Percentiles rank a stretch among this genome's conserved stretches.
Evolutionary conservation across 2,113 vertebrate genomes (phyloP).

Genomic region (Boleophthalmus pectinirostris): DNA sequence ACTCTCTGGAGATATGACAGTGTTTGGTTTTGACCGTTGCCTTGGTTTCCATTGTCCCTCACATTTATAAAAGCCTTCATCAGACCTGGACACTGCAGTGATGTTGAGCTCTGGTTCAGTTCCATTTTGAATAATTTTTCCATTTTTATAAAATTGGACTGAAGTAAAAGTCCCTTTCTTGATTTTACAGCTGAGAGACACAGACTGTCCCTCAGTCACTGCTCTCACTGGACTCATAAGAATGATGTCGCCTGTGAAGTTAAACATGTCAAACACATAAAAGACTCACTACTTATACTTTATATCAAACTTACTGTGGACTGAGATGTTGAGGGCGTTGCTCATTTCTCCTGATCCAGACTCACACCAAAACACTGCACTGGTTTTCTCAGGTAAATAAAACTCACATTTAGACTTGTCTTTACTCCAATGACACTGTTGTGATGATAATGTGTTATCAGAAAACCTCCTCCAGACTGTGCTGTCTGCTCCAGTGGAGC

Average conservation of each 20-base stretch:
- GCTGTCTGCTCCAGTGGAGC: conserved; percentile 9
- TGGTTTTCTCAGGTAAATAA: neutral
- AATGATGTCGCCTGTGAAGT: neutral
- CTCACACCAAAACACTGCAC: conserved; percentile 9
- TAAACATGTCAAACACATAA: neutral
- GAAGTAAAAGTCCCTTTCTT: neutral
- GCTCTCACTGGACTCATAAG: neutral
- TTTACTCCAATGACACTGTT: too few relatives aligned
- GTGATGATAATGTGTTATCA: neutral
- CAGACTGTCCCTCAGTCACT: neutral
- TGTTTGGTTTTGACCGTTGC: too few relatives aligned
- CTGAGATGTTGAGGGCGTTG: conserved; percentile 3
- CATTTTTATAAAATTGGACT: neutral
- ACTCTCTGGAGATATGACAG: neutral
- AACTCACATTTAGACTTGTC: neutral
- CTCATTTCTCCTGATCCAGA: conserved; percentile 8
- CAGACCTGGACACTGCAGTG: neutral
- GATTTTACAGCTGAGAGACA: neutral
- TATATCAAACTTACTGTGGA: conserved; percentile 3
- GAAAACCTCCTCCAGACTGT: neutral
- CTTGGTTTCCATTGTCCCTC: neutral
- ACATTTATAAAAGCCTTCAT: neutral
- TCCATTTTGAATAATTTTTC: neutral
- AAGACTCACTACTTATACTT: neutral
- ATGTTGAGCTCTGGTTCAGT: neutral